These are phyloP conservation scores for Cyclophora punctaria DNA, from an alignment of 2,888 invertebrate species.

Conservation along the genomic window DNA sequence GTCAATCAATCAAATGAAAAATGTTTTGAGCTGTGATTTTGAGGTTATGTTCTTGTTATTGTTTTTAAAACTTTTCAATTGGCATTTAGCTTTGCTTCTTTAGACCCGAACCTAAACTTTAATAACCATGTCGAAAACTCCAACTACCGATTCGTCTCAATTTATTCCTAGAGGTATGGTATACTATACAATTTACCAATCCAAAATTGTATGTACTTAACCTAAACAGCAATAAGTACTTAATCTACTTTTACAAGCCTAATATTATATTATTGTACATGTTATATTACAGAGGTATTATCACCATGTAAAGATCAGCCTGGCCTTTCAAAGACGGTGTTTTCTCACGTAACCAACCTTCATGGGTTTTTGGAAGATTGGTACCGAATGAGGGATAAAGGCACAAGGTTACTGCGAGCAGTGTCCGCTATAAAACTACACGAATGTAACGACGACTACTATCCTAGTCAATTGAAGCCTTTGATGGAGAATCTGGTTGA, in stretches of 20 bases:
- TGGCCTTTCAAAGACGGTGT: conserved; percentile 55
- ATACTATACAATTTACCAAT: background rate
- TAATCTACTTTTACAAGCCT: no score
- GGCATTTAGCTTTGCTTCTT: no score
- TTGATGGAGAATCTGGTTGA: conserved; percentile 44
- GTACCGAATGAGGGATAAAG: conserved; percentile 46
- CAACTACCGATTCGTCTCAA: conserved; percentile 26
- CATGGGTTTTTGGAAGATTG: conserved; percentile 48
- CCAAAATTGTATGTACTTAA: background rate
- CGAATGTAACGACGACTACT: conserved; percentile 50
- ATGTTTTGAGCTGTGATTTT: no score
- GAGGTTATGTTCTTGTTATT: no score
- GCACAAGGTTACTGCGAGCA: conserved; percentile 42
- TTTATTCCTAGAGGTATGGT: conserved; percentile 44
- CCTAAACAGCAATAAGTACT: background rate
- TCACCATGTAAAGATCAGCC: conserved; percentile 48
- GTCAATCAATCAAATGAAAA: no score
- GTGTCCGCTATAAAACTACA: conserved; percentile 46
- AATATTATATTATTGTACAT: background rate
- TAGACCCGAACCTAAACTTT: no score
- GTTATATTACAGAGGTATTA: conserved; percentile 43
- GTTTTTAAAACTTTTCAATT: no score
- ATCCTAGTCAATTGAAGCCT: conserved; percentile 44
- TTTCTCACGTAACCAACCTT: conserved; percentile 49
- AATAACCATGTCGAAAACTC: conserved; percentile 41